These are phyloP conservation scores for Lampris incognitus DNA, from an alignment of 2,113 vertebrate species.

Conservation along the genomic window DNA sequence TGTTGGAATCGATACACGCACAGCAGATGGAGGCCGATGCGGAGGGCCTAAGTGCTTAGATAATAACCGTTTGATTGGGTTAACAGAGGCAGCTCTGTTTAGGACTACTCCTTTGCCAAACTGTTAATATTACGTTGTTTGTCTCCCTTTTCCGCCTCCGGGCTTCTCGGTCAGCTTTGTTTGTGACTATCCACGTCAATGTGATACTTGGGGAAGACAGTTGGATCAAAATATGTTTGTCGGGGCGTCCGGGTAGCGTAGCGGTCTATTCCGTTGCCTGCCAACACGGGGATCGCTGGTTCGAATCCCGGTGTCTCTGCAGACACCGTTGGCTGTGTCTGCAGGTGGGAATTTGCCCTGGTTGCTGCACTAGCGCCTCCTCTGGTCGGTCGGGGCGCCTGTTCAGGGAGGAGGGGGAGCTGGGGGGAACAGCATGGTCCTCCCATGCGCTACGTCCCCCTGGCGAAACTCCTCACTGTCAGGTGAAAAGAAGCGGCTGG, in stretches of 20 bases:
- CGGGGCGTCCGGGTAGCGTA: not conserved
- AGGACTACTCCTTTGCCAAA: slow-evolving; percentile 34
- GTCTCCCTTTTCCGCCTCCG: slow-evolving; percentile 53
- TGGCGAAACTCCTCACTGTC: no score
- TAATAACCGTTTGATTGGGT: slow-evolving; percentile 71
- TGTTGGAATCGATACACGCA: slow-evolving; percentile 57
- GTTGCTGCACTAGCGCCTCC: no score
- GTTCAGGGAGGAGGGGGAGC: no score
- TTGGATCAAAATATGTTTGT: slow-evolving; percentile 31
- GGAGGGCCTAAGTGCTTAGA: slow-evolving; percentile 60
- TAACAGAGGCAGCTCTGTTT: slow-evolving; percentile 66
- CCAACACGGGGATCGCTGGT: no score
- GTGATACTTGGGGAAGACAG: slow-evolving; percentile 21
- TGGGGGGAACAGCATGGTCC: no score
- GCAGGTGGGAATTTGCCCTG: no score
- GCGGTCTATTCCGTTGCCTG: no score
- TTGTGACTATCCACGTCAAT: slow-evolving; percentile 44
- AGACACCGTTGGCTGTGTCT: no score
- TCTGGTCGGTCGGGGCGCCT: no score
- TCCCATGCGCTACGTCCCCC: no score
- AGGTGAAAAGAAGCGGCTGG: no score
- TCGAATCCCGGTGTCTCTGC: no score
- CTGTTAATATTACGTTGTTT: slow-evolving; percentile 43
- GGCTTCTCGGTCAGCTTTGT: slow-evolving; percentile 51
- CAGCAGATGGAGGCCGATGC: slow-evolving; percentile 34